Evolutionary conservation across 2,888 invertebrate genomes (phyloP), one percentile per base, ranked within the genome.

Genomic region (Dioctria linearis): DNA sequence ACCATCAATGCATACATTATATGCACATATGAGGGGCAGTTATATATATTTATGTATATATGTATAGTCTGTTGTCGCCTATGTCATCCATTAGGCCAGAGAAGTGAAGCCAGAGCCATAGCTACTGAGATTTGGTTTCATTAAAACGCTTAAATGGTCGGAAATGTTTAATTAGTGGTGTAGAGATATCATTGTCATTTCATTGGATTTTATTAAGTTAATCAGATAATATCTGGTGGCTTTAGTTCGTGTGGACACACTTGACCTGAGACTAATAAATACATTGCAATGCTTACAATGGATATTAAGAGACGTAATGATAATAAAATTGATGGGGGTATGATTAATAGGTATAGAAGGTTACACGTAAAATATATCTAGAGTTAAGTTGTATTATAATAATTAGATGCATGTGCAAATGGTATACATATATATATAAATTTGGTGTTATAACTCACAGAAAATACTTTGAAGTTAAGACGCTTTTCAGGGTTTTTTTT

Each of bases 161-260:
- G 79, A 79, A 79, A 79, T 79, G 79, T 79, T 79, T 79, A 79
- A 79, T 79, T 79, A 79, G 67, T 79, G 65, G 43, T 59, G 61
- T 40, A 59, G 79, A 59, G 71, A 71, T 39, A 79, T 79, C 79
- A 79, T 79, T 79, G 79, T 79, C 79, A 79, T 79, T 79, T 79
- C 79, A 79, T 79, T 79, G 79, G 79, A 37, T 61, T 79, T 79
- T 79, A 79, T 79, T 79, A 79, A 79, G 69, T 79, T 79, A 79
- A 79, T 79, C 79, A 71, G 79, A 79, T 79, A 79, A 79, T 79
- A 66, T 79, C 76, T 76, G 76, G 49, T 49, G 61, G 61, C 61
- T 76, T 76, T 76, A 46, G 54, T 61, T 9, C 39, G 76, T 76
- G 76, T 76, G 63, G 61, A 63, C 63, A 76, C 63, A 63, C 76